phyloP scores from a whole-genome alignment of 2,888 invertebrate species.

The Apamea sordens region DNA sequence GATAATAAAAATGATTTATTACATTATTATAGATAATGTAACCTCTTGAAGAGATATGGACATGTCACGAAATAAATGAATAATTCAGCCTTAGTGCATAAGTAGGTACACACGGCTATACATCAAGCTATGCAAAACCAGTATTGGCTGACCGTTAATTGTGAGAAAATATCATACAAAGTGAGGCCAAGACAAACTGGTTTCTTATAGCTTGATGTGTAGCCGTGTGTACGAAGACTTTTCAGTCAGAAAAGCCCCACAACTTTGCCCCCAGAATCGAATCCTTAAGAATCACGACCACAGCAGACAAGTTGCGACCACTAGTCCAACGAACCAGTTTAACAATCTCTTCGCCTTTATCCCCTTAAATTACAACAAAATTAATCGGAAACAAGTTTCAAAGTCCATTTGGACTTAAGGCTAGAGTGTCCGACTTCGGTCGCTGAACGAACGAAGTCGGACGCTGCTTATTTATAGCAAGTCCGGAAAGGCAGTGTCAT shows the following conservation, averaged over 20 bases:
- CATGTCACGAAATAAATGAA: neutral
- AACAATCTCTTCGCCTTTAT: neutral
- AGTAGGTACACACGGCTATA: too few species aligned
- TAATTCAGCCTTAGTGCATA: neutral
- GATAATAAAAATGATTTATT: too few species aligned
- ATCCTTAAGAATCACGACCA: neutral
- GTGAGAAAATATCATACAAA: too few species aligned
- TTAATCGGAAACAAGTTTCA: slow-evolving; percentile 17
- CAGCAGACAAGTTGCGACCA: neutral
- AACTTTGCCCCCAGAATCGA: neutral
- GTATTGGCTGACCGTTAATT: too few species aligned
- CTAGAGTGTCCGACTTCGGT: slow-evolving; percentile 1
- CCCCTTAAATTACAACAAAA: slow-evolving; percentile 24
- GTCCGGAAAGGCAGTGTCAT: slow-evolving; percentile 26
- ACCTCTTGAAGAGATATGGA: neutral
- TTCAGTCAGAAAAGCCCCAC: neutral
- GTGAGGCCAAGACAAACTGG: too few species aligned
- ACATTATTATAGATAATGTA: neutral
- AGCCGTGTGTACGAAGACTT: too few species aligned
- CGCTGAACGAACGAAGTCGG: slow-evolving; percentile 16
- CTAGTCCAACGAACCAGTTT: neutral
- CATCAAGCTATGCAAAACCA: too few species aligned
- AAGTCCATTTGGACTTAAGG: slow-evolving; percentile 32
- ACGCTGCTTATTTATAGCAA: slow-evolving; percentile 50
- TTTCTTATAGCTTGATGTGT: too few species aligned